Percentiles rank a stretch among this genome's conserved stretches.
Evolutionary conservation across 2,888 invertebrate genomes (phyloP).

Genomic region (Anthophora plumipes): DNA sequence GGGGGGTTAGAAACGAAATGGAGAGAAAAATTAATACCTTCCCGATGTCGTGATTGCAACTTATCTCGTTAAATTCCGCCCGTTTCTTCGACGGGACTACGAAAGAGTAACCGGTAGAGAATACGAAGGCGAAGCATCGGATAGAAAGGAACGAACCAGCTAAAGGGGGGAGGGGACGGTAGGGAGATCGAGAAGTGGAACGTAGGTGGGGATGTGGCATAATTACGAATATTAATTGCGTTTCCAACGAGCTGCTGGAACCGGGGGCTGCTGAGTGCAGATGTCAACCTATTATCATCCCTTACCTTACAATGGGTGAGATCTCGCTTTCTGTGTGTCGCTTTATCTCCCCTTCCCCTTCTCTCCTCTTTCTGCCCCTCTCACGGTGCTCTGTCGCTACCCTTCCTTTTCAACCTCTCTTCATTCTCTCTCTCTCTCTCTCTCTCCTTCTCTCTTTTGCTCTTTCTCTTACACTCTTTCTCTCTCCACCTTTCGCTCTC

Average conservation of each 20-base stretch:
- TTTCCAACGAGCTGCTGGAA: constrained; percentile 78
- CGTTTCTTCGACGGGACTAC: constrained; percentile 64
- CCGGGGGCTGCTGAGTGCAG: constrained; percentile 82
- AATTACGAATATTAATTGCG: constrained; percentile 84
- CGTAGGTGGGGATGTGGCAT: constrained; percentile 74
- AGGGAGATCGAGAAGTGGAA: constrained; percentile 34
- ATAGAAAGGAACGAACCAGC: constrained; percentile 20
- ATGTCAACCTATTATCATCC: constrained; percentile 84
- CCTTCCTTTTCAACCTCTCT: constrained; percentile 47
- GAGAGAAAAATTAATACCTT: constrained; percentile 48
- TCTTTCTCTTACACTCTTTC: constrained; percentile 51
- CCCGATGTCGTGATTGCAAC: constrained; percentile 69
- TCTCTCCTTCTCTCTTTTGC: not conserved
- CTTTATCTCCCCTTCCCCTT: constrained; percentile 65
- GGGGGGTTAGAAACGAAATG: not conserved
- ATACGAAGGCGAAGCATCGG: constrained; percentile 46
- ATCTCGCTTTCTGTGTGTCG: constrained; percentile 75
- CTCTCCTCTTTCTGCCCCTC: constrained; percentile 5
- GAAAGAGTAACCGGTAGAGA: constrained; percentile 60
- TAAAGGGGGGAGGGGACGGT: not conserved
- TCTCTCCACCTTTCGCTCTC: constrained; percentile 8
- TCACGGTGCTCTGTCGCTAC: constrained; percentile 50
- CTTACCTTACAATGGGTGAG: constrained; percentile 77
- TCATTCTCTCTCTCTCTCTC: constrained; percentile 34
- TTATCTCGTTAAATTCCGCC: constrained; percentile 77